Evolutionary conservation across 1,140 invertebrate species (phyloP), one percentile per base, ranked within the genome.

Genomic region (Macrobrachium rosenbergii): DNA sequence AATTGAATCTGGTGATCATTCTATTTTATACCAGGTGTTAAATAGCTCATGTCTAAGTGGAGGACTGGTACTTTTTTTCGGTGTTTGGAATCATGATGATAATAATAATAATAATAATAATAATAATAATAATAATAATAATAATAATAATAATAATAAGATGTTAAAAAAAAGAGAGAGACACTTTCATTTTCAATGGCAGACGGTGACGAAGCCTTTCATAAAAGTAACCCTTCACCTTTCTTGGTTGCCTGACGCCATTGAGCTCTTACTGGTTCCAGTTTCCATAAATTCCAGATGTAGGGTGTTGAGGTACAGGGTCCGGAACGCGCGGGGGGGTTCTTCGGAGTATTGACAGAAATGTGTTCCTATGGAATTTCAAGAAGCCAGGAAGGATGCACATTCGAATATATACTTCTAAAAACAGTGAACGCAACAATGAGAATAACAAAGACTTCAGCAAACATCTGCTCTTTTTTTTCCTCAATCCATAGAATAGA

Each of bases 361-460:
- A 76, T 69, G 83, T 87, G 85, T 80, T 59, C 62, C 77, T 60
- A 43, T 75, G 59, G 37, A 37, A 87, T 60, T 17, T 3, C 69
- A n/a, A 37, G 83, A 72, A 85, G 73, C 82, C 67, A 59, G 19
- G 23, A 87, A 62, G 59, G 28, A 78, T 87, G 63, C 58, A 73
- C 78, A 78, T 81, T 72, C 85, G 64, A 82, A 67, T 73, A n/a
- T n/a, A n/a, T n/a, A 81, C 85, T 76, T 80, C 80, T 82, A 7
- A 60, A n/a, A 76, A 83, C 67, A 81, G 85, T 82, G 85, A 87
- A 87, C 85, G 60, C 58, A 82, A 72, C 23, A 72, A 72, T 72
- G 37, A 72, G 5, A 43, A 72, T 72, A 28, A 72, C 69, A 72
- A 43, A 72, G 69, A 72, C 69, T 28, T 23, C 69, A 72, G 52